phyloP scores from a whole-genome alignment of 2,113 vertebrate genomes.

The Lampris incognitus region DNA sequence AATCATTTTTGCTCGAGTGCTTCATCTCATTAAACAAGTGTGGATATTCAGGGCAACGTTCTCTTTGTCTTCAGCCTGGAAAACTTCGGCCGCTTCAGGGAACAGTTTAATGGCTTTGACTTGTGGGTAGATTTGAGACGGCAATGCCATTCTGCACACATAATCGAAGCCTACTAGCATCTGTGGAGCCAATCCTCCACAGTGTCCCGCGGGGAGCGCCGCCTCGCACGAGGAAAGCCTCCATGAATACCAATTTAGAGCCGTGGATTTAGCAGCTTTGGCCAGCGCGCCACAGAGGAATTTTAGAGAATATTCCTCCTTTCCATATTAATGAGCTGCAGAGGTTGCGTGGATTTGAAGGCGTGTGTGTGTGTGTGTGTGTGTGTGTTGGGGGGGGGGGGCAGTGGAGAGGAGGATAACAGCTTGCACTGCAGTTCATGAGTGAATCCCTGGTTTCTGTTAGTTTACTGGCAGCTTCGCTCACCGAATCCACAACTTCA shows the following conservation, averaged over 20 bases:
- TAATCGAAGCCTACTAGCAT: conserved; percentile 64
- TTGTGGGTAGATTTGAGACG: conserved; percentile 45
- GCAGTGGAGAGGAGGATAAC: not conserved
- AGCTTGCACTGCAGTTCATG: no score
- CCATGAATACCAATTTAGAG: conserved; percentile 82
- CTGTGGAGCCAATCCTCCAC: conserved; percentile 55
- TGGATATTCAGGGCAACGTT: no score
- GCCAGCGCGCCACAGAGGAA: conserved; percentile 70
- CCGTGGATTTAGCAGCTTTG: conserved; percentile 72
- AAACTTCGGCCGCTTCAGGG: conserved; percentile 33
- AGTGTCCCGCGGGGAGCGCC: conserved; percentile 52
- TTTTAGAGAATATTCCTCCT: conserved; percentile 64
- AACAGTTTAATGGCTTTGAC: conserved; percentile 56
- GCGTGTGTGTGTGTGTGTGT: not conserved
- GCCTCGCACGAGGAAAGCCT: conserved; percentile 63
- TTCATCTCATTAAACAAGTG: no score
- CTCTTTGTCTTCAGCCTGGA: no score
- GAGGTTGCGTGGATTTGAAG: conserved; percentile 26
- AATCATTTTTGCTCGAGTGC: no score
- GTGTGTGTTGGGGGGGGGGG: conserved; percentile 32
- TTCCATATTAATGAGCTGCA: conserved; percentile 73
- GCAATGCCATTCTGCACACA: conserved; percentile 33
- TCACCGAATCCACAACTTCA: no score
- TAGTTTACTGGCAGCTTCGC: no score
- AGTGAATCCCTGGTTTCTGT: no score